These are phyloP conservation scores for Chunga burmeisteri DNA, from an alignment of 2,113 vertebrate genomes.

Conservation along the genomic window DNA sequence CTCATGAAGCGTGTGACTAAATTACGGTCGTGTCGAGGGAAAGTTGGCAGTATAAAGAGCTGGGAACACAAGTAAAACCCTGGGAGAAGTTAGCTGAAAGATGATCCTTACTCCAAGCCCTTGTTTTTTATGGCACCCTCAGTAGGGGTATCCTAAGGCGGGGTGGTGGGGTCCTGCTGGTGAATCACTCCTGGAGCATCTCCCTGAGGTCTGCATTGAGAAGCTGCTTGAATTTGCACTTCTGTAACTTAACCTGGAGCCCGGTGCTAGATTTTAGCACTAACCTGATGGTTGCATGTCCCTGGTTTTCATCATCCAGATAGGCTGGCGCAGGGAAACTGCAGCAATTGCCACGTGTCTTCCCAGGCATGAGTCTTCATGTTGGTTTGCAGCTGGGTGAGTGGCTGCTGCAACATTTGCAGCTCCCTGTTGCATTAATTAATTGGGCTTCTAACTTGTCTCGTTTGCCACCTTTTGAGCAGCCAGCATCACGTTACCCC, in stretches of 20 bases:
- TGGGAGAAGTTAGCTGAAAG: neutral
- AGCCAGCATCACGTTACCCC: neutral
- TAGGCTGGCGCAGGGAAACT: neutral
- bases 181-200: neutral
- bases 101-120: neutral
- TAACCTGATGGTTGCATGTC: neutral
- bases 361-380: neutral
- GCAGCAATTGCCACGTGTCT: neutral
- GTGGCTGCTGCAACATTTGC: neutral
- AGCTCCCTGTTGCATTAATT: neutral
- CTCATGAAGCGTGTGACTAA: neutral
- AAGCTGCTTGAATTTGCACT: neutral
- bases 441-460: neutral
- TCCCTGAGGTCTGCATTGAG: neutral
- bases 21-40: neutral
- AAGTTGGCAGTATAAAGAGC: neutral
- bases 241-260: neutral
- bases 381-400: neutral
- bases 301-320: neutral
- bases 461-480: neutral
- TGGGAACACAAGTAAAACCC: neutral
- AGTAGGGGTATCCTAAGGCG: neutral
- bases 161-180: neutral
- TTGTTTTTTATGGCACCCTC: neutral
- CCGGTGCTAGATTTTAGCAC: neutral